Evolutionary conservation across 2,888 invertebrate genomes (phyloP), one percentile per base, ranked within the genome.

Genomic region (Pyrgus malvae): DNA sequence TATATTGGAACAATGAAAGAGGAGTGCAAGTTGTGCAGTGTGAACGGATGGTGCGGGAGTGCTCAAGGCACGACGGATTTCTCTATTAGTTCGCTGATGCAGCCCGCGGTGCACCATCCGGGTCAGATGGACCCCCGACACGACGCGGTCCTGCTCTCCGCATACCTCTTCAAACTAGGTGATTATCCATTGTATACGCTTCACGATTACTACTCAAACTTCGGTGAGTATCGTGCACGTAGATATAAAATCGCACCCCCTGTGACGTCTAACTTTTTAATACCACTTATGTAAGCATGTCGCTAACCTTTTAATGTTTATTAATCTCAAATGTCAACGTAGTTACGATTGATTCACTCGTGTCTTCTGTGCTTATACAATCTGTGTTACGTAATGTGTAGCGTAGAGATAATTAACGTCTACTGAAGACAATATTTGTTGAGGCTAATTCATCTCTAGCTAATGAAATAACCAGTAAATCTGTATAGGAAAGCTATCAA

Each of bases 101-200:
- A 91, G 69, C 90, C 90, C 46, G 80, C 83, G 56, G 42, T 78
- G 68, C 82, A 78, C 54, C 37, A 17, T 7, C 37, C 37, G 37
- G 80, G 78, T 55, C 81, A 76, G 51, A 74, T 76, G 74, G 87
- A 88, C 59, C 82, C 85, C 41, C 68, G 85, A 31, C 87, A 86
- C 59, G 90, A 90, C 58, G 87, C 88, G 37, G 80, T 89, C 59
- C 79, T 90, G 64, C 77, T 91, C 67, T 90, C 90, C 55, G 86
- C 90, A 64, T 91, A 91, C 83, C 87, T 91, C 79, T 83, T 86
- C 77, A 91, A 90, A 89, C 77, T 90, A 90, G 91, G 91, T 90
- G 90, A 88, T 73, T 87, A 87, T 88, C 76, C 81, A 72, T 81
- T 87, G 80, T 83, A 88, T 88, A 78, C 83, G 80, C 85, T 87